Base-by-base conservation (phyloP, 2,797 vertebrate species). In the Harpagifer antarcticus region DNA sequence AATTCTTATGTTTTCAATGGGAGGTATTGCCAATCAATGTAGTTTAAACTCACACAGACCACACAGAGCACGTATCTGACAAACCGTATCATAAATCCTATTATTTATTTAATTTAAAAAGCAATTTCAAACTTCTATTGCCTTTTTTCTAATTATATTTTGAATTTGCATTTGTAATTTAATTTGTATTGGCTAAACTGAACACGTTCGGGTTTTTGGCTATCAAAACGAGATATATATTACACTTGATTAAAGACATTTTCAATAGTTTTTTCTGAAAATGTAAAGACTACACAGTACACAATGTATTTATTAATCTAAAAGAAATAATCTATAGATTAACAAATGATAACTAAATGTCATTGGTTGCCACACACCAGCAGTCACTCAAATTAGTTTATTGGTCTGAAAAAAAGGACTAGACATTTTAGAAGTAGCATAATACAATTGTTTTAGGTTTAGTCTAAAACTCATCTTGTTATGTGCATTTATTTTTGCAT, bases 401-500 rank as follows among this genome's bases (percentile, higher is more conserved):
- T 50, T 48, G 5, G 13, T 33, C 12, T 23, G 23, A 47, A 27
- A 67, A 4, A 9, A 48, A 56, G 33, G 13, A 43, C 9, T 16
- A 19, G 33, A 37, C 8, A 19, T 20, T 37, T 37, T 37, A 37
- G 8, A 9, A 9, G 6, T 37, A 37, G 33, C 8, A 37, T 7
- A 37, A 37, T 37, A 37, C 33, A 37, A 6, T 37, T 37, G 33
- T 37, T 37, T 37, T 37, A 37, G 33, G 33, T 7, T 37, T 37
- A 7, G 33, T 37, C 33, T 37, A 6, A 37, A 37, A 37, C 33
- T 37, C 6, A 9, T 62, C 5, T 84, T 57, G 9, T 13, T 8
- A 6, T 71, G 12, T 85, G n/a, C n/a, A 23, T 60, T 60, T 57
- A 14, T 59, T 57, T 76, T 76, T 33, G 0, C 16, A 2, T 3